Percentiles rank a stretch among this genome's conserved stretches.
phyloP scores from a whole-genome alignment of 2,888 invertebrate species.

The Drosophila colorata region DNA sequence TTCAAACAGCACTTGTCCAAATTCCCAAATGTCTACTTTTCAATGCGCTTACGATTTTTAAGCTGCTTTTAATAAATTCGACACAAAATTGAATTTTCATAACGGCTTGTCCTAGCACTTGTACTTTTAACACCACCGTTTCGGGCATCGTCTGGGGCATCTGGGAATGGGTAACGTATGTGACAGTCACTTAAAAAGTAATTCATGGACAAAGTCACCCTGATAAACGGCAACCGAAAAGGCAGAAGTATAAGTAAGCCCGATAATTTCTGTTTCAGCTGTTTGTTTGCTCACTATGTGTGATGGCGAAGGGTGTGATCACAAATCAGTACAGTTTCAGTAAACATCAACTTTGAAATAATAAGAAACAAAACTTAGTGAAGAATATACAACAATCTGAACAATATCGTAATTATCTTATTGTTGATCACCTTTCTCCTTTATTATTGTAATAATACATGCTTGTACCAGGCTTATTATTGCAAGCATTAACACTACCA shows the following conservation, averaged over 20 bases:
- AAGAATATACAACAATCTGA: background rate
- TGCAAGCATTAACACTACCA: background rate
- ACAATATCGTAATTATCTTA: too few species aligned
- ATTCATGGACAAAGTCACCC: conserved; percentile 79
- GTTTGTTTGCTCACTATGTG: conserved; percentile 40
- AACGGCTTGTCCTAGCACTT: conserved; percentile 73
- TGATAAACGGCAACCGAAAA: conserved; percentile 12
- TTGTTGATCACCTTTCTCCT: background rate
- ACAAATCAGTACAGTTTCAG: background rate
- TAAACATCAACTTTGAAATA: background rate
- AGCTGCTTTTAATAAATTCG: conserved; percentile 84
- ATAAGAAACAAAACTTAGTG: background rate
- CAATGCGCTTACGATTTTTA: conserved; percentile 76
- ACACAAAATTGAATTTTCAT: conserved; percentile 85
- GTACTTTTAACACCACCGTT: conserved; percentile 75
- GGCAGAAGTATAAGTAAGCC: conserved; percentile 1
- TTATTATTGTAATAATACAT: background rate
- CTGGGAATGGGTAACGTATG: conserved; percentile 36
- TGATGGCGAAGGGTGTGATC: conserved; percentile 2
- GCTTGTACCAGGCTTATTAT: too few species aligned
- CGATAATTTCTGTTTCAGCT: conserved; percentile 30
- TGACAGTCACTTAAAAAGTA: conserved; percentile 83
- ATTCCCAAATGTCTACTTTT: conserved; percentile 84
- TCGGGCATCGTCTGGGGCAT: conserved; percentile 30
- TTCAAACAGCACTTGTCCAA: conserved; percentile 70